Percentiles rank a stretch among this genome's conserved stretches.
phyloP scores from a whole-genome alignment of 1,140 invertebrate species.

The Trichonephila inaurata region DNA sequence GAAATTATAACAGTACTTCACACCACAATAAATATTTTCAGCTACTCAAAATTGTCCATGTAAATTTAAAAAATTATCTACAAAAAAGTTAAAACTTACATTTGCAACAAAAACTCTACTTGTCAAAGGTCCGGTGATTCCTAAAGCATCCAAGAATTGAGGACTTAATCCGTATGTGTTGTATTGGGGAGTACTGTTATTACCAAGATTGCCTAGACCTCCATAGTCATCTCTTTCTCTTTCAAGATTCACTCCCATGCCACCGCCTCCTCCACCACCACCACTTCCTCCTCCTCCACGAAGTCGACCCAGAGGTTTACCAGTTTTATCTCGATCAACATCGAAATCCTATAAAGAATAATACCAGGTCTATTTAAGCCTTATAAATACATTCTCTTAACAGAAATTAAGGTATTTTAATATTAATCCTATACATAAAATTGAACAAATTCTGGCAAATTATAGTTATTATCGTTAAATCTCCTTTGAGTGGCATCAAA shows the following conservation, averaged over 20 bases:
- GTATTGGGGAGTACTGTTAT: slow-evolving; percentile 66
- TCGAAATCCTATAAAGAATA: slow-evolving; percentile 82
- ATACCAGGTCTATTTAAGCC: neutral
- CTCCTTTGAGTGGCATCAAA: too few relatives aligned
- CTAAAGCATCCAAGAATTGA: slow-evolving; percentile 94
- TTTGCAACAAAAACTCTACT: slow-evolving; percentile 98
- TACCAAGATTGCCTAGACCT: slow-evolving; percentile 22
- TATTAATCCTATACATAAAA: too few relatives aligned
- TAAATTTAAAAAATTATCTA: neutral
- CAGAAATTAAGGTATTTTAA: too few relatives aligned
- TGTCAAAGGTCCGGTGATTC: slow-evolving; percentile 94
- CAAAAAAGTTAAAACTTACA: slow-evolving; percentile 85
- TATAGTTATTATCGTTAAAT: too few relatives aligned
- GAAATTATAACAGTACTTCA: too few relatives aligned
- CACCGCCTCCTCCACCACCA: slow-evolving; percentile 41
- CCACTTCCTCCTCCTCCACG: slow-evolving; percentile 64
- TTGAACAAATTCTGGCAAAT: too few relatives aligned
- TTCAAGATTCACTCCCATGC: neutral
- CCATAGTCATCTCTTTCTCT: slow-evolving; percentile 35
- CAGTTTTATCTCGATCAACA: slow-evolving; percentile 83
- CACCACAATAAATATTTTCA: too few relatives aligned
- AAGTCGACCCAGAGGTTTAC: slow-evolving; percentile 78
- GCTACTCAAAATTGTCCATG: neutral
- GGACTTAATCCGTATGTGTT: slow-evolving; percentile 96
- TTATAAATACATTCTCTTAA: neutral